Evolutionary conservation across 2,888 invertebrate species (phyloP).

Genomic region (Bombylius discolor): DNA sequence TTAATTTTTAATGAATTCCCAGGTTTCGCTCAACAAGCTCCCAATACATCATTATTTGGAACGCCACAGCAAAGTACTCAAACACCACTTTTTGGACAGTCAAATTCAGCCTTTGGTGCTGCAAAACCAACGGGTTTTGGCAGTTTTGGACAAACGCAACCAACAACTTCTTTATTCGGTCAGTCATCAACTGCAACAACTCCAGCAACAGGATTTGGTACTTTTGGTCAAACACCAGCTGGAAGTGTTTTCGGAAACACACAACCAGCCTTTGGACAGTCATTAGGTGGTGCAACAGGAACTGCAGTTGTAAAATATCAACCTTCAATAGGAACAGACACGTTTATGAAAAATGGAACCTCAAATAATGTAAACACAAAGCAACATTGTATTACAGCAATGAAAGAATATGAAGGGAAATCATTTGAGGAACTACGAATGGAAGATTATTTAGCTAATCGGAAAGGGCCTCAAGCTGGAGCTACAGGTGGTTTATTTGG

Average conservation of each 20-base stretch:
- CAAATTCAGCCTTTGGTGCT: constrained; percentile 47
- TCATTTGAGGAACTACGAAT: constrained; percentile 86
- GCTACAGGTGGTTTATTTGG: constrained; percentile 41
- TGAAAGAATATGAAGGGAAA: constrained; percentile 96
- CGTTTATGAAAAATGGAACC: constrained; percentile 77
- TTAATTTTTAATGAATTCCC: neutral
- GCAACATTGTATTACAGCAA: constrained; percentile 93
- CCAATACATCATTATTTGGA: constrained; percentile 48
- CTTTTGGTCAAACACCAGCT: constrained; percentile 51
- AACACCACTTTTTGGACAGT: constrained; percentile 50
- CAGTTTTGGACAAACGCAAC: constrained; percentile 30
- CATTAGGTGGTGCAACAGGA: constrained; percentile 38
- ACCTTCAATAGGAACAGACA: constrained; percentile 78
- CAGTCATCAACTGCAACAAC: constrained; percentile 35
- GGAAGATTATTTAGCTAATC: constrained; percentile 83
- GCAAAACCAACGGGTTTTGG: constrained; percentile 36
- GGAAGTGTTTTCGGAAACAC: constrained; percentile 41
- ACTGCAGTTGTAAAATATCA: constrained; percentile 70
- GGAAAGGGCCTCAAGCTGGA: constrained; percentile 58
- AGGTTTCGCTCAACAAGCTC: constrained; percentile 36
- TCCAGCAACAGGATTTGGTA: constrained; percentile 38
- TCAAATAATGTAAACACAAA: constrained; percentile 79
- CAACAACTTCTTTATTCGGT: constrained; percentile 42
- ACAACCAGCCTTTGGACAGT: constrained; percentile 25
- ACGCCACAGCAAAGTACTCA: constrained; percentile 33